A percentile compares a stretch with the other conserved stretches of the same genome.
phyloP scores from a whole-genome alignment of 1,140 invertebrate genomes.

The Coboldia fuscipes region DNA sequence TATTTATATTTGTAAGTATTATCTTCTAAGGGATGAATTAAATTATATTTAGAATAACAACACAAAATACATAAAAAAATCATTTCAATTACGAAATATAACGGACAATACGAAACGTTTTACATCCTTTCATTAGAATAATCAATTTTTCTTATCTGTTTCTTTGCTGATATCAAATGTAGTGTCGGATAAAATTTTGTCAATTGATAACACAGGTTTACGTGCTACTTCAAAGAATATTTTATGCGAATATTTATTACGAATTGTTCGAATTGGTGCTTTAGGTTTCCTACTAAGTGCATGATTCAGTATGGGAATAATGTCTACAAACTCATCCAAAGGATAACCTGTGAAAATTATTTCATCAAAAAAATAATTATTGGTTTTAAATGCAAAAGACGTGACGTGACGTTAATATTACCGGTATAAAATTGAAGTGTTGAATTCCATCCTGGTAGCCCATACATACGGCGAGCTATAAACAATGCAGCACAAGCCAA shows the following conservation, averaged over 20 bases:
- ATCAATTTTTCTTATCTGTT: too few relatives aligned
- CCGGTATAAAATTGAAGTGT: slow-evolving; percentile 74
- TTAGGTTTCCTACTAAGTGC: slow-evolving; percentile 52
- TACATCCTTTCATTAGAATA: too few relatives aligned
- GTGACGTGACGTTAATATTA: slow-evolving; percentile 9
- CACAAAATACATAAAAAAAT: too few relatives aligned
- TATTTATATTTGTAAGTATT: too few relatives aligned
- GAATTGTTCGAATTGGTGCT: slow-evolving; percentile 58
- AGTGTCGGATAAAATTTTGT: slow-evolving; percentile 16
- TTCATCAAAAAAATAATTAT: background rate
- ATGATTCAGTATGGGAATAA: slow-evolving; percentile 51
- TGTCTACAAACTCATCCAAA: slow-evolving; percentile 45
- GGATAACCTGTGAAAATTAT: slow-evolving; percentile 37
- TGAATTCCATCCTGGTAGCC: slow-evolving; percentile 45
- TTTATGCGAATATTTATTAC: slow-evolving; percentile 87
- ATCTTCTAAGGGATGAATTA: too few relatives aligned
- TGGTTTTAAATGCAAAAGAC: background rate
- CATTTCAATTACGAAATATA: too few relatives aligned
- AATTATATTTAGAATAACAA: too few relatives aligned
- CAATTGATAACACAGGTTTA: slow-evolving; percentile 32
- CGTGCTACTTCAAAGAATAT: slow-evolving; percentile 75
- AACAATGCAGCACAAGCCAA: slow-evolving; percentile 70
- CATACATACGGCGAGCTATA: slow-evolving; percentile 70
- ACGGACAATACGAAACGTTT: too few relatives aligned
- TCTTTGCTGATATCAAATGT: too few relatives aligned